Percentiles rank a stretch among this genome's conserved stretches.
phyloP scores from a whole-genome alignment of 2,797 vertebrate genomes.

The Adelosebastes latens region DNA sequence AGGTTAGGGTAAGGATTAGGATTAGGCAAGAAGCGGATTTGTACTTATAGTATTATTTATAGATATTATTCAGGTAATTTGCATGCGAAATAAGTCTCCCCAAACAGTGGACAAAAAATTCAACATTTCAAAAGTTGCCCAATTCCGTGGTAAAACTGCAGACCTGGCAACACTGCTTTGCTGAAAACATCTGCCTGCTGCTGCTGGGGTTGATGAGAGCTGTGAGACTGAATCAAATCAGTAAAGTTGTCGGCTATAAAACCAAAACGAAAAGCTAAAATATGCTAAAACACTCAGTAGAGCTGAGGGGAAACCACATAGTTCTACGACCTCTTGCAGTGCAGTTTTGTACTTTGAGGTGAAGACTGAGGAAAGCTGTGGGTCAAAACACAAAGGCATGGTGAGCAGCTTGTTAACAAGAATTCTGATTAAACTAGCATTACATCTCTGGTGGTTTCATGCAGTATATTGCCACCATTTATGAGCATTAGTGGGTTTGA shows the following conservation, averaged over 20 bases:
- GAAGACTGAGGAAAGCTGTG: not conserved
- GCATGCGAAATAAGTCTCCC: too few relatives aligned
- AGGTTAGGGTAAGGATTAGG: too few relatives aligned
- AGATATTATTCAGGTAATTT: too few relatives aligned
- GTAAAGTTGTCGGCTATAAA: not conserved
- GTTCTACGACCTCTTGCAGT: not conserved
- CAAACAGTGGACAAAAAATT: too few relatives aligned
- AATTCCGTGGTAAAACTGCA: not conserved
- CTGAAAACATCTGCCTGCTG: not conserved
- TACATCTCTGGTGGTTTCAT: conserved; percentile 21
- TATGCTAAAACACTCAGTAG: not conserved
- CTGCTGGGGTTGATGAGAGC: not conserved
- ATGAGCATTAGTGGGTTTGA: conserved; percentile 20
- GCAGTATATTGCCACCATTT: conserved; percentile 10
- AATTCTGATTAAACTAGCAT: conserved; percentile 29
- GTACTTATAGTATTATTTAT: too few relatives aligned
- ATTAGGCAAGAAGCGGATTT: too few relatives aligned
- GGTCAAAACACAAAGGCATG: conserved; percentile 5
- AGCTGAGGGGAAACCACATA: not conserved
- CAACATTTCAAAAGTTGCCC: not conserved
- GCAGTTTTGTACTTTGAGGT: not conserved
- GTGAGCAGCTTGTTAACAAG: conserved; percentile 49
- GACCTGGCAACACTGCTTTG: not conserved
- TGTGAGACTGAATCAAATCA: not conserved
- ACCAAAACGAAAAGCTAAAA: not conserved